Evolutionary conservation across 2,888 invertebrate genomes (phyloP).

Genomic region (Drosophila phalerata): DNA sequence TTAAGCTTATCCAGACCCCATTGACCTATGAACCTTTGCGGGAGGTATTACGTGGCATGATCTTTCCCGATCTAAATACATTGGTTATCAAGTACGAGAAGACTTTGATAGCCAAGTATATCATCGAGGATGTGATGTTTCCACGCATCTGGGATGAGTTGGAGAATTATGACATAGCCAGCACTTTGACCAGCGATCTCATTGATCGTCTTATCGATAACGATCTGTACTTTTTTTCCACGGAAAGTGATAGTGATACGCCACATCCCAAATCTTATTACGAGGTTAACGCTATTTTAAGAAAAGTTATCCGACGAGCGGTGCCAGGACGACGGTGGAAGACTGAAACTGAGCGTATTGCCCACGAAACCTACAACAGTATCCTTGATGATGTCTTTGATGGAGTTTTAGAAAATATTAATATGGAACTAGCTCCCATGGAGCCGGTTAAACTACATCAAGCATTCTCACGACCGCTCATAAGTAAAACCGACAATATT

Average conservation of each 20-base stretch:
- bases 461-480: neutral
- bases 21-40: slow-evolving; percentile 66
- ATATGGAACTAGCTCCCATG: neutral
- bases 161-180: slow-evolving; percentile 70
- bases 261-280: slow-evolving; percentile 25
- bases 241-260: slow-evolving; percentile 65
- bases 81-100: slow-evolving; percentile 57
- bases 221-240: slow-evolving; percentile 69
- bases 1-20: slow-evolving; percentile 71
- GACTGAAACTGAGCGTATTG: slow-evolving; percentile 67
- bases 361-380: slow-evolving; percentile 63
- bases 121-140: slow-evolving; percentile 85
- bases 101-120: slow-evolving; percentile 51
- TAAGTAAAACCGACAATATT: slow-evolving; percentile 29
- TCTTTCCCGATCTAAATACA: slow-evolving; percentile 62
- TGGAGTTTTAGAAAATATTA: slow-evolving; percentile 14
- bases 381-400: slow-evolving; percentile 71
- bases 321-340: slow-evolving; percentile 81
- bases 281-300: slow-evolving; percentile 75
- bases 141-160: slow-evolving; percentile 85
- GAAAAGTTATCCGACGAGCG: slow-evolving; percentile 75
- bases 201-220: slow-evolving; percentile 78
- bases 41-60: slow-evolving; percentile 56
- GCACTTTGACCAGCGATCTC: slow-evolving; percentile 59
- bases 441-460: slow-evolving; percentile 20